Evolutionary conservation across 2,113 vertebrate genomes (phyloP).

Genomic region (Indicator maculatus): DNA sequence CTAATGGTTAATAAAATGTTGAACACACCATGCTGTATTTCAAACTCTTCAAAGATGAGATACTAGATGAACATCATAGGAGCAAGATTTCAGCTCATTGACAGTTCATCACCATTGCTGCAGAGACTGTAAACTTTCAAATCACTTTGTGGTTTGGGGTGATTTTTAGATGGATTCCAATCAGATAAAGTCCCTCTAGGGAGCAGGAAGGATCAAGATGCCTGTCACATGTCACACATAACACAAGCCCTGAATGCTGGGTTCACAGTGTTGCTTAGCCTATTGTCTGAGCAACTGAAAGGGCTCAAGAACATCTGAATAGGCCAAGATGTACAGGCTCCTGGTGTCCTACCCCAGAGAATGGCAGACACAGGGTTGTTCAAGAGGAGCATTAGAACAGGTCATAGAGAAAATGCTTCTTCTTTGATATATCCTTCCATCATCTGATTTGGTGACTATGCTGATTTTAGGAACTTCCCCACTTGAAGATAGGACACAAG

Average conservation of each 20-base stretch:
- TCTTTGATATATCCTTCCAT: background rate
- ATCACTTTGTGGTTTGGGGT: background rate
- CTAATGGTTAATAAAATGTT: background rate
- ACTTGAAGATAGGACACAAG: background rate
- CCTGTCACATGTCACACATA: background rate
- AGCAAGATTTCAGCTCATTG: background rate
- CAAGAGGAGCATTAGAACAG: background rate
- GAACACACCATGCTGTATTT: background rate
- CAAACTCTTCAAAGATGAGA: background rate
- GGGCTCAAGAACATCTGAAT: background rate
- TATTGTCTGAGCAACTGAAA: background rate
- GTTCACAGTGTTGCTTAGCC: background rate
- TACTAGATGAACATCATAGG: background rate
- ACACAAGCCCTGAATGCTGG: rapidly evolving
- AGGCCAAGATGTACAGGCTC: background rate
- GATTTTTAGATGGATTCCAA: background rate
- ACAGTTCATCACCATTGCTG: background rate
- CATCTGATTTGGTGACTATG: background rate
- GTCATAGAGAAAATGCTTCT: background rate
- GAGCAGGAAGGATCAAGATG: background rate
- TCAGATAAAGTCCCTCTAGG: background rate
- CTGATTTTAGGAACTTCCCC: background rate
- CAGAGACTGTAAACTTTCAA: background rate
- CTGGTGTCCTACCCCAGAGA: background rate
- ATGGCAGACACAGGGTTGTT: background rate